Evolutionary conservation across 1,140 invertebrate genomes (phyloP).

Genomic region (Leptoteleia sp.): DNA sequence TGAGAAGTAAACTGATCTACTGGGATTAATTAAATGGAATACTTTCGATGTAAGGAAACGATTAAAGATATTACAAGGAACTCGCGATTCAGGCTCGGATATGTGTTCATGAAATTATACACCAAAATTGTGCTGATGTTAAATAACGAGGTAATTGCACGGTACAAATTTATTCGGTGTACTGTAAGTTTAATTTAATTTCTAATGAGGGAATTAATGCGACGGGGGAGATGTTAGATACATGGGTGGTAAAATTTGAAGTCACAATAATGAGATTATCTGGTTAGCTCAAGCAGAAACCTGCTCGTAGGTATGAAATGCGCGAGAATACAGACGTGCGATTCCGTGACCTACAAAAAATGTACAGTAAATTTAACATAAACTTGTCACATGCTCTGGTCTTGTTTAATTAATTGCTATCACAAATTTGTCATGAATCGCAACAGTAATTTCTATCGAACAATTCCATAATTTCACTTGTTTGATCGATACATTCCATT

Average conservation of each 20-base stretch:
- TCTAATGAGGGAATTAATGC: slow-evolving; percentile 23
- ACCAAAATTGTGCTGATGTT: background rate
- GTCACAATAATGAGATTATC: slow-evolving; percentile 48
- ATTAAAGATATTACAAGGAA: no score
- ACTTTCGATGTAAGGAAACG: no score
- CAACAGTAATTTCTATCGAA: no score
- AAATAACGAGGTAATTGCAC: slow-evolving; percentile 22
- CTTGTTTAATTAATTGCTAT: background rate
- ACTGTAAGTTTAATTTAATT: slow-evolving; percentile 28
- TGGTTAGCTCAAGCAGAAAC: slow-evolving; percentile 45
- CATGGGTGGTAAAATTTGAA: slow-evolving; percentile 46
- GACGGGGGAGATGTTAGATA: slow-evolving; percentile 11
- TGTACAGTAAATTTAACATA: slow-evolving; percentile 37
- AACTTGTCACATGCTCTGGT: slow-evolving; percentile 14
- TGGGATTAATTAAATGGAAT: no score
- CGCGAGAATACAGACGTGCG: slow-evolving; percentile 26
- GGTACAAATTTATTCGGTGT: slow-evolving; percentile 15
- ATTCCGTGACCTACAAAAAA: slow-evolving; percentile 48
- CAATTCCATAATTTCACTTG: no score
- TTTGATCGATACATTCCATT: no score
- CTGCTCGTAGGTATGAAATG: slow-evolving; percentile 32
- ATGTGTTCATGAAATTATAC: background rate
- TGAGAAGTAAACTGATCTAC: no score
- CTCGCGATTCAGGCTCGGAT: no score
- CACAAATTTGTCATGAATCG: background rate